phyloP scores from a whole-genome alignment of 2,113 vertebrate species.

The Morone saxatilis region DNA sequence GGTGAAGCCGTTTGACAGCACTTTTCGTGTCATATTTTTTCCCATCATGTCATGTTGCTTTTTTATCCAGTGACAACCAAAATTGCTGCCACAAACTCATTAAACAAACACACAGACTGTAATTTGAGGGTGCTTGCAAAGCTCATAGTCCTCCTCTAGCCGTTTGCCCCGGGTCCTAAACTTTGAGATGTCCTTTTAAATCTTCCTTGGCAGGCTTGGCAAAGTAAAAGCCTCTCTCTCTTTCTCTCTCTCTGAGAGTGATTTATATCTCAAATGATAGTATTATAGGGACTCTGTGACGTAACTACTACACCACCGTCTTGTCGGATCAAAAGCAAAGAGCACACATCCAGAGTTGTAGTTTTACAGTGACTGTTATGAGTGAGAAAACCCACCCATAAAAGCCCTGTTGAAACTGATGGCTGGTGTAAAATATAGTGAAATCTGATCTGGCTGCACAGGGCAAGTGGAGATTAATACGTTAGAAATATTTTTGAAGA shows the following conservation, averaged over 20 bases:
- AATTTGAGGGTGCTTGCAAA: constrained; percentile 46
- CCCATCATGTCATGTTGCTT: constrained; percentile 60
- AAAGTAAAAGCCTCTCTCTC: constrained; percentile 48
- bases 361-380: constrained; percentile 59
- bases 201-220: constrained; percentile 53
- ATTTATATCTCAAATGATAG: constrained; percentile 63
- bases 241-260: constrained; percentile 24
- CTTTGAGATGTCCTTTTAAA: constrained; percentile 61
- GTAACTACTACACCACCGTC: constrained; percentile 39
- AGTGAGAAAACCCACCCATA: constrained; percentile 53
- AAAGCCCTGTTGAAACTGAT: constrained; percentile 61
- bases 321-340: constrained; percentile 66
- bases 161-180: constrained; percentile 35
- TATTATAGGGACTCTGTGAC: constrained; percentile 49
- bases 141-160: constrained; percentile 46
- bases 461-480: constrained; percentile 66
- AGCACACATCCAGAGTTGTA: constrained; percentile 40
- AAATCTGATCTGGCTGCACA: constrained; percentile 66
- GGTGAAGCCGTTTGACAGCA: constrained; percentile 60
- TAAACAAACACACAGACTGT: constrained; percentile 59
- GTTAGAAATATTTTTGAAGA: constrained; percentile 70
- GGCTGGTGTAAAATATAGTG: constrained; percentile 49
- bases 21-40: constrained; percentile 68
- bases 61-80: constrained; percentile 55
- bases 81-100: constrained; percentile 66